Percentiles rank a stretch among this genome's conserved stretches.
Conservation (phyloP, 1,140 invertebrate species). For the Hyphantria cunea region DNA sequence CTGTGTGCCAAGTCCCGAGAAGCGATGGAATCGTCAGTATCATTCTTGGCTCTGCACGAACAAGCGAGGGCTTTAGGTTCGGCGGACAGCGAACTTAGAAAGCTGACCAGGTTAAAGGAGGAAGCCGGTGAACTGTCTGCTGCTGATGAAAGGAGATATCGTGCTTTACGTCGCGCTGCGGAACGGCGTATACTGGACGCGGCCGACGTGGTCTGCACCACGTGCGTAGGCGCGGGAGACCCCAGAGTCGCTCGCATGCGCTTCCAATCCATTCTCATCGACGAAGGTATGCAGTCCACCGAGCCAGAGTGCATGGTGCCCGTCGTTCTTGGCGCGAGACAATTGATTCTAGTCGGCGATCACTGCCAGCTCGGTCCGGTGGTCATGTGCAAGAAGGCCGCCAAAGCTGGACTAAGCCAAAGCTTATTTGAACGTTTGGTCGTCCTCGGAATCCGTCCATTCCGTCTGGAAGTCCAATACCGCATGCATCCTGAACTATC, state of each 20-base stretch:
- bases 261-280: constrained; percentile 98
- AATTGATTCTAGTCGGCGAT: constrained; percentile 98
- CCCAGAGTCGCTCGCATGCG: constrained; percentile 94
- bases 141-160: constrained; percentile 96
- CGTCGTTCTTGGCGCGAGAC: constrained; percentile 97
- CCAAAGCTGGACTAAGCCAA: constrained; percentile 97
- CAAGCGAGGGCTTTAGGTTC: constrained; percentile 97
- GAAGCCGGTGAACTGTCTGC: constrained; percentile 97
- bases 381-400: constrained; percentile 99
- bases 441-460: constrained; percentile 96
- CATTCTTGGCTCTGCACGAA: constrained; percentile 98
- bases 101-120: constrained; percentile 98
- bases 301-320: constrained; percentile 99
- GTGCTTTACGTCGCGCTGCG: constrained; percentile 94
- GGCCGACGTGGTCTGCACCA: constrained; percentile 99
- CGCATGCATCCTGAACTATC: constrained; percentile 99
- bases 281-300: constrained; percentile 98
- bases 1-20: constrained; percentile 99
- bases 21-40: constrained; percentile 98
- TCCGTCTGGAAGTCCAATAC: constrained; percentile 98
- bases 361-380: constrained; percentile 99
- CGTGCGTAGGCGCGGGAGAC: constrained; percentile 99
- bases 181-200: constrained; percentile 96
- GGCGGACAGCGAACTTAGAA: constrained; percentile 93
- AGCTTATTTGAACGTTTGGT: constrained; percentile 98